Conservation (phyloP, 2,888 invertebrate species). For the Calameuta pallipes region DNA sequence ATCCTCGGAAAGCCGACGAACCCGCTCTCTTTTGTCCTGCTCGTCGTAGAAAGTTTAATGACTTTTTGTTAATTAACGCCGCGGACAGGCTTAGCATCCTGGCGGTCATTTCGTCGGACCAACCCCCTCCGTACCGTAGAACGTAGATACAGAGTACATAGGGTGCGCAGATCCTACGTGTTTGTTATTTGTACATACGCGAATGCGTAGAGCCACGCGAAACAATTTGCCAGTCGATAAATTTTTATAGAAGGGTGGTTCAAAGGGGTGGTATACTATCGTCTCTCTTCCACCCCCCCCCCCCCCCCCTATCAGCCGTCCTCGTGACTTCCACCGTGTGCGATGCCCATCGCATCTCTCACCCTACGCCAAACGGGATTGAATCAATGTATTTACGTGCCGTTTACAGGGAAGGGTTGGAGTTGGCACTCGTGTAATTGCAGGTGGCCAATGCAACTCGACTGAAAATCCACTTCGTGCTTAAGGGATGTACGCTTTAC, state of each 20-base stretch:
- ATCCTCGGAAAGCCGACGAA: conserved; percentile 35
- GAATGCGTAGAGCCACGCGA: conserved; percentile 57
- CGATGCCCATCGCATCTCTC: conserved; percentile 20
- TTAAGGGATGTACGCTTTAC: neutral
- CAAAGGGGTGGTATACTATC: conserved; percentile 2
- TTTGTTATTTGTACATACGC: conserved; percentile 45
- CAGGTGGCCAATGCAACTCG: conserved; percentile 36
- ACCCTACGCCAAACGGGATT: conserved; percentile 62
- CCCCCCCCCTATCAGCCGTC: neutral
- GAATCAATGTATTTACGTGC: conserved; percentile 67
- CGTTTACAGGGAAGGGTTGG: conserved; percentile 61
- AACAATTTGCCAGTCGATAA: conserved; percentile 67
- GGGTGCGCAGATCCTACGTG: conserved; percentile 34
- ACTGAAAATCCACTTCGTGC: conserved; percentile 40
- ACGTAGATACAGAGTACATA: conserved; percentile 17
- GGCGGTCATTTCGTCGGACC: conserved; percentile 47
- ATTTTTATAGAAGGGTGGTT: conserved; percentile 60
- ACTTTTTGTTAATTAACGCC: conserved; percentile 66
- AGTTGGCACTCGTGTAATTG: conserved; percentile 62
- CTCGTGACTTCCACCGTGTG: too few species aligned
- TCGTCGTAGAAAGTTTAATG: conserved; percentile 64
- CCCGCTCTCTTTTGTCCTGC: conserved; percentile 47
- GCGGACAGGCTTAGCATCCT: conserved; percentile 55
- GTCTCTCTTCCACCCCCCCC: conserved; percentile 2
- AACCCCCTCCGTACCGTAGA: conserved; percentile 10